Base-by-base conservation (phyloP, 2,888 invertebrate genomes). In the Mesorhabditis spiculigera region DNA sequence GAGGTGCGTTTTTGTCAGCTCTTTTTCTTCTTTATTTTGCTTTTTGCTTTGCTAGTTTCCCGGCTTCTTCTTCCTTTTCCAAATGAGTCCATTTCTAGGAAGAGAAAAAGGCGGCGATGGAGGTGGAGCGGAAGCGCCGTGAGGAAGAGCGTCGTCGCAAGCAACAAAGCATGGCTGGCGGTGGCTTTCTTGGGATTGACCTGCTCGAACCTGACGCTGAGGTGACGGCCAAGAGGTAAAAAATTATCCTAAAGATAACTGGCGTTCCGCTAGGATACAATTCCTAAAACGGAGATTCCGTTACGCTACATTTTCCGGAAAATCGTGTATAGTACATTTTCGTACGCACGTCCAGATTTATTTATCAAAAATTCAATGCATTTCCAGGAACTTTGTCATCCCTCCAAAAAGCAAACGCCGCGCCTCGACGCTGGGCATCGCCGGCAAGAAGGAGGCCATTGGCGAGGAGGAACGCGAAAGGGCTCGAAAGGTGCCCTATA, bases 111-210 rank as follows among this genome's bases (percentile, higher is more conserved):
- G 68, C 67, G 5, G 67, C 68, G 13, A 66, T 77, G 45, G 78
- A 78, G 63, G 78, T 70, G 10, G 78, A 78, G 10, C 76, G 76
- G 67, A 58, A 45, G 16, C 68, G 87, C 72, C 81, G 85, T 67
- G 83, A 83, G 70, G 85, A 83, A 61, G 87, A 86, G 61, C 77
- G 81, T 70, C 68, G 63, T 42, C 81, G 79, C 63, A 73, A 77
- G 28, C 76, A 73, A 66, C 71, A 81, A 69, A 76, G 84, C 79
- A 82, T 84, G 82, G 74, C 78, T 58, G 78, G 75, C 5, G 75
- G 70, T 41, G 77, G 76, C 45, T 66, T 66, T 44, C 50, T 63
- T 43, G 77, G 68, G 13, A 75, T 67, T 5, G 71, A 69, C 16
- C 68, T 65, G 41, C 74, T 76, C 16, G 80, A 78, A 5, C 75